These are phyloP conservation scores for Callocephalon fimbriatum DNA, from an alignment of 2,113 vertebrate genomes.

Conservation along the genomic window DNA sequence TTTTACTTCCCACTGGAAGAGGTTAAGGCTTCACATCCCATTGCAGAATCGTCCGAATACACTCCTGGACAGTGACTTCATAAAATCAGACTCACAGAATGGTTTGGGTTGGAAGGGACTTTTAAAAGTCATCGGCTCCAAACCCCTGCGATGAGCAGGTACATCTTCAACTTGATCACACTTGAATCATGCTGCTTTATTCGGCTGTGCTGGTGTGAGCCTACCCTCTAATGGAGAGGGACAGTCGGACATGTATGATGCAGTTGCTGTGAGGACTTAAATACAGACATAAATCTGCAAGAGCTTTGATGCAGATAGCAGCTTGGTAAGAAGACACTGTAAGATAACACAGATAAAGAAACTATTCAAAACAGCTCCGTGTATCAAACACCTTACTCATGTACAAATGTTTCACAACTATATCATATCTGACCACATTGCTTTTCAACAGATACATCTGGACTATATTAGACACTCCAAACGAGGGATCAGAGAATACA, in stretches of 20 bases:
- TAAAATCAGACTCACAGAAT: neutral
- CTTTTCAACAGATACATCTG: constrained; percentile 39
- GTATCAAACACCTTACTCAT: neutral
- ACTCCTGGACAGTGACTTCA: neutral
- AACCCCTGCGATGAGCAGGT: neutral
- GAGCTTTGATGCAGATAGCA: neutral
- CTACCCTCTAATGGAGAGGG: neutral
- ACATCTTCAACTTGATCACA: neutral
- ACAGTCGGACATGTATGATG: neutral
- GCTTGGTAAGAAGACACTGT: neutral
- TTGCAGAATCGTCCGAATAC: neutral
- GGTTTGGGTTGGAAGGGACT: neutral
- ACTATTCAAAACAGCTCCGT: neutral
- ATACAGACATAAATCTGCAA: neutral
- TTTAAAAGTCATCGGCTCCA: neutral
- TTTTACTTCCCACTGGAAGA: neutral
- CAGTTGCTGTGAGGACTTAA: neutral
- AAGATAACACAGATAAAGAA: neutral
- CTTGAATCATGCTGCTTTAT: neutral
- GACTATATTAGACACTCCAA: constrained; percentile 44
- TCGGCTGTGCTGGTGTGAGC: neutral
- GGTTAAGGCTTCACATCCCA: fast-evolving
- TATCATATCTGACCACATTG: neutral
- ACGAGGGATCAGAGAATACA: constrained; percentile 34
- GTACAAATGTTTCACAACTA: neutral